These are phyloP conservation scores for Callimorpha dominula DNA, from an alignment of 2,888 invertebrate species.

Conservation along the genomic window DNA sequence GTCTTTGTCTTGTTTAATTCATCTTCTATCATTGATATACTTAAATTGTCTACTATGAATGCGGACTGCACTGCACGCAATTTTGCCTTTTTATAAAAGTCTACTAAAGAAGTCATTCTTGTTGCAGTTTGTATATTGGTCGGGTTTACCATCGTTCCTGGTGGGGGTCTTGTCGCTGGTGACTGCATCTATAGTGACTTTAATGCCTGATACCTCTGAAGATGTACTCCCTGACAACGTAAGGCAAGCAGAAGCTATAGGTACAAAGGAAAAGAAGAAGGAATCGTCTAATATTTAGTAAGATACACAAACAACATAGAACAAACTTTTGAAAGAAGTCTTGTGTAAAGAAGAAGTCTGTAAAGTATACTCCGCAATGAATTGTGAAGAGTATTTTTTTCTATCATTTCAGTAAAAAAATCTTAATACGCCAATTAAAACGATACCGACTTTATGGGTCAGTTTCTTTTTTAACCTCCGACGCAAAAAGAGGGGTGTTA, in stretches of 20 bases:
- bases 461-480: background rate
- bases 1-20: background rate
- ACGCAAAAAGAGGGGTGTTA: too few species aligned
- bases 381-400: background rate
- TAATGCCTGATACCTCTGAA: slow-evolving; percentile 58
- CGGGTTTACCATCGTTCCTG: slow-evolving; percentile 55
- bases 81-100: background rate
- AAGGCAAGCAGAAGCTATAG: slow-evolving; percentile 18
- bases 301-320: background rate
- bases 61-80: background rate
- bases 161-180: slow-evolving; percentile 53
- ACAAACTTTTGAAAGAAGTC: background rate
- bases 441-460: background rate
- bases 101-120: background rate
- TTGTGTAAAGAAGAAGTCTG: background rate
- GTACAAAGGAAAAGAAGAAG: slow-evolving; percentile 1
- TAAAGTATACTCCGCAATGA: background rate
- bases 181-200: slow-evolving; percentile 50
- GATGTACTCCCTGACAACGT: slow-evolving; percentile 37
- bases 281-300: background rate
- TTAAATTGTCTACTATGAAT: background rate
- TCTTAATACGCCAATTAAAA: background rate
- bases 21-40: background rate
- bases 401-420: background rate
- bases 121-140: slow-evolving; percentile 63